These are phyloP conservation scores for Apteryx owenii DNA, from an alignment of 2,113 vertebrate species.

Conservation along the genomic window DNA sequence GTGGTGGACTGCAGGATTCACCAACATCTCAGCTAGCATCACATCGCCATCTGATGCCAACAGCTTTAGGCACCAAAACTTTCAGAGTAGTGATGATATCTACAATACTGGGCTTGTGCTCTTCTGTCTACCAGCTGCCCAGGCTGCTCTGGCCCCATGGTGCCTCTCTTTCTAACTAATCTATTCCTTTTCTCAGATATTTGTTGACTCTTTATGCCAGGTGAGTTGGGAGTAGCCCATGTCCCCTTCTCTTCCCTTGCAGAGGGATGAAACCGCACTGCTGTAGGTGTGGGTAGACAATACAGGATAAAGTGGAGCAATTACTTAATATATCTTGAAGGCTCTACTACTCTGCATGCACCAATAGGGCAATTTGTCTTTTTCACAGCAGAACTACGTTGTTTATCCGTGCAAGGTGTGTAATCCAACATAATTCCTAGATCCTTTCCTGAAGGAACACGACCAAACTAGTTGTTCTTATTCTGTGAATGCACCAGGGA, in stretches of 20 bases:
- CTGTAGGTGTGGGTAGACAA: too few species aligned
- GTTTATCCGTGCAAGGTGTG: background rate
- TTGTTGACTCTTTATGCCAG: background rate
- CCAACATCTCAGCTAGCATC: background rate
- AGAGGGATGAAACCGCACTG: too few species aligned
- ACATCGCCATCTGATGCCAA: background rate
- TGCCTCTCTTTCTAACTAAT: background rate
- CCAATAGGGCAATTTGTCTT: background rate
- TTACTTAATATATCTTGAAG: background rate
- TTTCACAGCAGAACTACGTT: background rate
- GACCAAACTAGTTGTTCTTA: background rate
- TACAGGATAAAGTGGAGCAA: background rate
- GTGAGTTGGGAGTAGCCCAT: too few species aligned
- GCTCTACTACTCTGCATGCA: background rate
- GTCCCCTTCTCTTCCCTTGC: too few species aligned
- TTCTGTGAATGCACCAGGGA: background rate
- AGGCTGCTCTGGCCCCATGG: background rate
- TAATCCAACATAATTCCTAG: background rate
- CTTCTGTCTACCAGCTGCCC: background rate
- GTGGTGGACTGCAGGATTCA: background rate
- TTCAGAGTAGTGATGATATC: background rate
- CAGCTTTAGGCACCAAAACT: background rate
- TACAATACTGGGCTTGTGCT: background rate
- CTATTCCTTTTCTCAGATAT: background rate
- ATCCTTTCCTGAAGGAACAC: background rate